These are phyloP conservation scores for Urosaurus nigricauda DNA, from an alignment of 2,797 vertebrate genomes.

Conservation along the genomic window DNA sequence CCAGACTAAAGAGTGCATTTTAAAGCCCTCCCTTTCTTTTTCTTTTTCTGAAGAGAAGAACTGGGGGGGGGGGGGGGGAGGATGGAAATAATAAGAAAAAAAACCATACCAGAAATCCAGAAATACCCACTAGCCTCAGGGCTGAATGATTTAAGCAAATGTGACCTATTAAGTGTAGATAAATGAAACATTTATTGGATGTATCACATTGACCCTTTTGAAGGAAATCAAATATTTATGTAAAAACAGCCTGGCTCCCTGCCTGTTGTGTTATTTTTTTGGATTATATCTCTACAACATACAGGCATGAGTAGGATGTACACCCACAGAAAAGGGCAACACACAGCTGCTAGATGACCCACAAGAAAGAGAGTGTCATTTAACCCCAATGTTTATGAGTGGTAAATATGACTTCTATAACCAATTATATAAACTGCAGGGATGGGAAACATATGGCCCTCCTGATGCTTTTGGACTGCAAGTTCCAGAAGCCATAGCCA, in stretches of 20 bases:
- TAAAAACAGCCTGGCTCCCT: background rate
- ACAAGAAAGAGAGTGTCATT: background rate
- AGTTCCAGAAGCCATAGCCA: no score
- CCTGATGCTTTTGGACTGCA: background rate
- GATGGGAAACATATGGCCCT: background rate
- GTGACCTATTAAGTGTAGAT: constrained; percentile 12
- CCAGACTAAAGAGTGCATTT: background rate
- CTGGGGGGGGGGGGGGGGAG: background rate
- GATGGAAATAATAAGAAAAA: background rate
- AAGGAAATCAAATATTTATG: constrained; percentile 25
- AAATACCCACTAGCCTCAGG: background rate
- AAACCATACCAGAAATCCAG: background rate
- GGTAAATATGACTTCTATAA: background rate
- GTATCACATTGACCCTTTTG: background rate
- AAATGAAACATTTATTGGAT: background rate
- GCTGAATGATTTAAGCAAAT: constrained; percentile 21
- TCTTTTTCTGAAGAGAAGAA: background rate
- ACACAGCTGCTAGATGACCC: background rate
- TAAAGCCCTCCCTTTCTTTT: background rate
- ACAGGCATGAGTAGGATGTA: background rate
- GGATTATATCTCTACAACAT: background rate
- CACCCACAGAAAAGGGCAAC: background rate
- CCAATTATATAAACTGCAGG: background rate
- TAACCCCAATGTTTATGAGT: background rate
- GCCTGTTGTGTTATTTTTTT: background rate